A percentile compares a stretch with the other conserved stretches of the same genome.
phyloP scores from a whole-genome alignment of 2,888 invertebrate species.

The Hylaea fasciaria region DNA sequence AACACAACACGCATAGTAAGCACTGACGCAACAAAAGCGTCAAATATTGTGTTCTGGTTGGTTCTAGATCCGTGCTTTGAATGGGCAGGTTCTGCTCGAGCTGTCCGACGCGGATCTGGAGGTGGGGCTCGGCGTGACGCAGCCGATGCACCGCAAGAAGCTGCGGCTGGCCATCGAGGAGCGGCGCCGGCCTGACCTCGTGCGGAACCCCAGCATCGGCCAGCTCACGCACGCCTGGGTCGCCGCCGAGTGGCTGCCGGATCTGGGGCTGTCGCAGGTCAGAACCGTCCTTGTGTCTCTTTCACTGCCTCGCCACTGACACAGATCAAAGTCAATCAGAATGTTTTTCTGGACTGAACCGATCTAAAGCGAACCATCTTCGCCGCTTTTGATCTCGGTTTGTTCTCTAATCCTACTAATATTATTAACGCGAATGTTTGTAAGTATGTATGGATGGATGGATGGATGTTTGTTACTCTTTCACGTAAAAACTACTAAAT shows the following conservation, averaged over 20 bases:
- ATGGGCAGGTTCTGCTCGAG: slow-evolving; percentile 94
- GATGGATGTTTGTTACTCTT: too few species aligned
- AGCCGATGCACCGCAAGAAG: slow-evolving; percentile 97
- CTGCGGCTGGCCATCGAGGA: slow-evolving; percentile 97
- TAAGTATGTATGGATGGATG: too few species aligned
- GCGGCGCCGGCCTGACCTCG: slow-evolving; percentile 93
- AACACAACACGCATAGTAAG: slow-evolving; percentile 33
- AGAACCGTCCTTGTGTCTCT: not conserved
- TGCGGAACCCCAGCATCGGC: slow-evolving; percentile 94
- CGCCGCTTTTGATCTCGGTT: too few species aligned
- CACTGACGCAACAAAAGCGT: slow-evolving; percentile 80
- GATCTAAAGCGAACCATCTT: too few species aligned
- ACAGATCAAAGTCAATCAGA: too few species aligned
- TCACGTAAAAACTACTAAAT: too few species aligned
- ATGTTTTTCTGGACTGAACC: too few species aligned
- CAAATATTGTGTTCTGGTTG: slow-evolving; percentile 86
- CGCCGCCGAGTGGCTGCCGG: slow-evolving; percentile 96
- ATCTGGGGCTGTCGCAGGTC: slow-evolving; percentile 93
- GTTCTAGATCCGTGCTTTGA: slow-evolving; percentile 88
- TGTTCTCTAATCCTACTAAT: too few species aligned
- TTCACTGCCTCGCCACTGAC: too few species aligned
- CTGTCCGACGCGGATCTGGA: slow-evolving; percentile 96
- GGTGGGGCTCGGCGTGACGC: slow-evolving; percentile 94
- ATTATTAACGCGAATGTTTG: too few species aligned
- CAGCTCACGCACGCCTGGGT: slow-evolving; percentile 97